Evolutionary conservation across 2,888 invertebrate genomes (phyloP), one percentile per base, ranked within the genome.

Genomic region (Sclerodermus sp.): DNA sequence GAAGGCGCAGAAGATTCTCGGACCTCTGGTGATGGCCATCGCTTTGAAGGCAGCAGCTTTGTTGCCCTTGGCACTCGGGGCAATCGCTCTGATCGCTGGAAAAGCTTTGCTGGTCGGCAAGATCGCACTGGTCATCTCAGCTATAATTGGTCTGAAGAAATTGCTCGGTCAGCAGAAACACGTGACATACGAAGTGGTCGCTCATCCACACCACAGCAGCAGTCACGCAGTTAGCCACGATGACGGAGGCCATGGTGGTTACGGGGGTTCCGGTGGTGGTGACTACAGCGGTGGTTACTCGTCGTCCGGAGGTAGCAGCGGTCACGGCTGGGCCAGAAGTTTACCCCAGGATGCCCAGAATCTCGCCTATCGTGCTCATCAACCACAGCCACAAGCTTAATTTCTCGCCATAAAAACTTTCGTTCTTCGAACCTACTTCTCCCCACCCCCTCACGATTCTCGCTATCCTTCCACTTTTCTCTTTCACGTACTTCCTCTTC

Each of bases 151-250:
- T 2, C 79, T 92, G 76, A 91, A 91, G 83, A 92, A 92, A 76
- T 80, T 92, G 44, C 79, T 92, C 60, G 87, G 88, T 45, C 87
- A 88, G 71, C 88, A 90, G 79, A 92, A 91, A 73, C 91, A 91
- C 71, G 92, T 92, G 58, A 92, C 92, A 3, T 92, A 92, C 73
- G 92, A 92, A 74, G 91, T 92, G 31, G 90, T 92, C 0, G 86
- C 90, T 0, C 92, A 92, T 76, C 91, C 91, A 46, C 91, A 91
- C 68, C 90, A 91, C 76, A 83, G 86, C 53, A 82, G 85, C 59
- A 84, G 85, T 69, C 86, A 87, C 72, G 84, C 86, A 54, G 84
- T 86, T 52, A 84, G 85, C 48, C 87, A 89, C 58, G 86, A 87
- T 66, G 89, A 90, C 52, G 80, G 83, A 29, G 80, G 80, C 48